Evolutionary conservation across 2,113 vertebrate species (phyloP).

Genomic region (Tylochromis polylepis): DNA sequence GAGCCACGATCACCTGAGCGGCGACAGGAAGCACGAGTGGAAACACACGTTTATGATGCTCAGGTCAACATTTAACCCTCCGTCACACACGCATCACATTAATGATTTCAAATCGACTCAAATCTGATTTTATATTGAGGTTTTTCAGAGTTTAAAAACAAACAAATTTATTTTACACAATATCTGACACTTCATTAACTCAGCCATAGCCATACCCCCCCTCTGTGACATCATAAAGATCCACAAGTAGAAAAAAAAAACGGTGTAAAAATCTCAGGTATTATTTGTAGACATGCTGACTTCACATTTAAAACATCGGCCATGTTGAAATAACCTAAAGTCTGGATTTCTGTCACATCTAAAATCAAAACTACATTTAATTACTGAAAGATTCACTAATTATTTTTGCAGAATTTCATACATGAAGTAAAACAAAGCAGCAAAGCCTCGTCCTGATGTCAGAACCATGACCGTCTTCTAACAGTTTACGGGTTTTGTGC

Average conservation of each 20-base stretch:
- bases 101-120: neutral
- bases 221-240: neutral
- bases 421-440: neutral
- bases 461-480: neutral
- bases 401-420: neutral
- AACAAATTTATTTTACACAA: neutral
- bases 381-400: accelerated
- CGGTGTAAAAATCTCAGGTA: neutral
- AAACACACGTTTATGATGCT: neutral
- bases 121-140: neutral
- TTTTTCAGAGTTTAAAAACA: neutral
- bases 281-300: neutral
- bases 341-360: neutral
- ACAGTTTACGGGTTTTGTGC: neutral
- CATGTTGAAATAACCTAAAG: neutral
- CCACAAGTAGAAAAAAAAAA: neutral
- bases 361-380: neutral
- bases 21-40: neutral
- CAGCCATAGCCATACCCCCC: accelerated
- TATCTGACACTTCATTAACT: neutral
- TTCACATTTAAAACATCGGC: neutral
- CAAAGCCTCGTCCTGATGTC: neutral
- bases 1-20: constrained; percentile 85
- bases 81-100: neutral
- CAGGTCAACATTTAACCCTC: neutral